Base-by-base conservation (phyloP, 2,797 vertebrate genomes). In the Gymnoscopelus braueri region DNA sequence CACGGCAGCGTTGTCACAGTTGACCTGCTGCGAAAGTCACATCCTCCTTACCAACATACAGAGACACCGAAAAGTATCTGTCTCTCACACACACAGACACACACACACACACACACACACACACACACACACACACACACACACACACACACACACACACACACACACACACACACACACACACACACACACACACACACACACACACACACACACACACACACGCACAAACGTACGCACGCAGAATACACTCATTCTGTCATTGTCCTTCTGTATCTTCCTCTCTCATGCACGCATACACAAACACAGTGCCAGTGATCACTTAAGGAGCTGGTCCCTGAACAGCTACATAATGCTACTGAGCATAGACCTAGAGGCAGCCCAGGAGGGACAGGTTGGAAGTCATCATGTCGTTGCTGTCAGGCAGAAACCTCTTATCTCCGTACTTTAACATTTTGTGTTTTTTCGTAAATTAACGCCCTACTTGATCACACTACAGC, bases 1-100 rank as follows among this genome's bases (percentile, higher is more conserved):
- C 14, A 29, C 58, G 50, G 72, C 75, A 55, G 59, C 63, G 76
- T 80, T 74, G 83, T 66, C 19, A 19, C 19, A 19, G 75, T 59
- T 35, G 35, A 47, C 60, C 26, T 60, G 82, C 71, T 50, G 58
- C 53, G 47, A 64, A 58, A 63, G 70, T 52, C 57, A 63, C 80
- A 60, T 74, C 55, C 4, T 55, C 15, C 32, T 15, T 67, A 49
- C 64, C 63, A 72, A 71, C 60, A 73, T 53, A 73, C 2, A 23
- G 57, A 12, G 67, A 78, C 68, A 64, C 71, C 79, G 63, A 70
- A 60, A 4, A 65, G 35, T 51, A 67, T 65, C 32, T 54, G n/a
- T n/a, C n/a, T n/a, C n/a, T n/a, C n/a, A n/a, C n/a, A n/a, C n/a
- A n/a, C n/a, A n/a, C n/a, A n/a, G n/a, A n/a, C 69, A 61, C 71